Evolutionary conservation across 1,140 invertebrate genomes (phyloP), one percentile per base, ranked within the genome.

Genomic region (Psilanteris sp.): DNA sequence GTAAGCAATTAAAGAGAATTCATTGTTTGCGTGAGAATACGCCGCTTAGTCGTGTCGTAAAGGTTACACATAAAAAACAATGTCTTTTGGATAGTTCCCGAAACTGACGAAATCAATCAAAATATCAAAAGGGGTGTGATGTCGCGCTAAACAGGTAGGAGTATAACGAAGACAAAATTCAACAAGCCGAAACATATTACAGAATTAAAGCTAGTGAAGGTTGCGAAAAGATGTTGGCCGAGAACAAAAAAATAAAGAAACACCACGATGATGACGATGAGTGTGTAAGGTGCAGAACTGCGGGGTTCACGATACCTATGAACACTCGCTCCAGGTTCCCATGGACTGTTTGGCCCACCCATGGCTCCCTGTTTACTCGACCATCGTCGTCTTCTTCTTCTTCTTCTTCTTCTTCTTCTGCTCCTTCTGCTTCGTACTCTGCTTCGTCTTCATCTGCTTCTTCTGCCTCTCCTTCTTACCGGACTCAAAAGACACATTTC

Each of bases 311-410:
- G 36, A 27, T 62, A 44, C 24, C 66, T 36, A 54, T 70, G 57
- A 37, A 36, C 36, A 22, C 31, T 70, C 77, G 46, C 59, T 26
- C 64, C 29, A 27, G 64, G 64, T 74, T 76, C 76, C 61, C 76
- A 67, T 59, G 31, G 66, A 64, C 74, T 70, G 68, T 50, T 67
- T 73, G 74, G 80, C 79, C 79, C 79, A 80, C 77, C 80, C 77
- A 82, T 79, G 77, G 80, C 71, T 80, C 54, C 62, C 44, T 50
- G 62, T 52, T 73, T 75, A 67, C 66, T 70, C 55, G 39, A 0
- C 6, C 37, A 29, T 48, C 15, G 27, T 75, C 50, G 16, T 64
- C 67, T 54, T n/a, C 37, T 31, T 24, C 37, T 11, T 41, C 34
- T 46, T 43, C 34, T 6, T 31, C 29, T 52, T 27, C n/a, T n/a